Base-by-base conservation (phyloP, 2,888 invertebrate species). In the Macrosiphum euphorbiae region DNA sequence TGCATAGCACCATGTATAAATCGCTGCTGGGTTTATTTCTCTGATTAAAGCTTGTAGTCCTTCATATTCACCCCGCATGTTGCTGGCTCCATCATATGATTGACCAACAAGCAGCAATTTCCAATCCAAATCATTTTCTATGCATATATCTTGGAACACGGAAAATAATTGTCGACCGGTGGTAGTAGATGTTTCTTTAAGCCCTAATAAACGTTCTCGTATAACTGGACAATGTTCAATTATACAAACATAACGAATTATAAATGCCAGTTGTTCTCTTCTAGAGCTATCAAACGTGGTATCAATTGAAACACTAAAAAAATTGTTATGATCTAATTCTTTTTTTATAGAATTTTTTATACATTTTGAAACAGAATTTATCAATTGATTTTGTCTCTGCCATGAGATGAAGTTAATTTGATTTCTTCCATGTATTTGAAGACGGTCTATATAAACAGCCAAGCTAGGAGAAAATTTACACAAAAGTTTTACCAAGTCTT, bases 361-460 rank as follows among this genome's bases (percentile, higher is more conserved):
- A 86, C 86, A 86, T 86, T 26, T 86, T 35, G 86, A 35, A 86
- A 86, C 44, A 86, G 86, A 86, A 86, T 20, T 16, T 41, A 86
- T 86, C 5, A 86, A 35, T 86, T 86, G 86, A 86, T 86, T 86
- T 47, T 86, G 86, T 86, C 86, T 86, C 44, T 86, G 86, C 86
- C 86, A 86, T 41, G 86, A 86, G 11, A 86, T 35, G 24, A 86
- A 86, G 11, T 20, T 86, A 47, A 86, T 86, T 86, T 86, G 41
- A 86, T 41, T 86, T 86, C 24, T 86, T 41, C 86, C 47, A 16
- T 86, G 86, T 41, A 41, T 41, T 41, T 86, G 35, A 41, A 86
- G 86, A 47, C 86, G 86, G 11, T 86, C 86, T 41, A 86, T 86
- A 41, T 86, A 86, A 41, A 86, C 44, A 41, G 86, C 86, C 41